Evolutionary conservation across 2,888 invertebrate species (phyloP), one percentile per base, ranked within the genome.

Genomic region (Athrips mouffetella): DNA sequence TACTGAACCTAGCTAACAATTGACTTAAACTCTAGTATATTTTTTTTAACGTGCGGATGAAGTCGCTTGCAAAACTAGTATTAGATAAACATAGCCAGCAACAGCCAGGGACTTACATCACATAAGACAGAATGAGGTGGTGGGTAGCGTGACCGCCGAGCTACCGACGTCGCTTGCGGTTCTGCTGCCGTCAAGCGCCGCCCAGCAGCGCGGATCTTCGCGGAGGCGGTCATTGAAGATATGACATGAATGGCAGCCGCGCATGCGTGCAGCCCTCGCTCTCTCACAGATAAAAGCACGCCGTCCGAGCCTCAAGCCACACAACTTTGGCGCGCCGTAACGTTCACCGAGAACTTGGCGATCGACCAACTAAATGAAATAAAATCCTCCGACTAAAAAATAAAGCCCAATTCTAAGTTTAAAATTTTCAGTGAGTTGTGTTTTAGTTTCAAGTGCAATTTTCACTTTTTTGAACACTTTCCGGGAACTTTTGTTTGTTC

Each of bases 311-410:
- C 76, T 63, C 67, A 62, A 65, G 72, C 67, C 85, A 71, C 87
- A 87, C 72, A 85, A 87, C 80, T 86, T 87, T 83, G 76, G 74
- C 84, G 85, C 82, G 81, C 71, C 74, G 76, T 76, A 79, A 73
- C 84, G 80, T 73, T 75, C 76, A 67, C 67, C 76, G 74, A 80
- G 75, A 70, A 78, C 69, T 72, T 66, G 66, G 67, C 65, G 69
- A 67, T 58, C 61, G 53, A 60, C 59, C 55, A 60, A 47, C 50
- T 49, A 53, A 50, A 47, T 55, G 51, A 63, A 49, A 58, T 57
- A 57, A 59, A 61, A 60, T 54, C 55, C 53, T 50, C 49, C 52
- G 49, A 13, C 59, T 66, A 58, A 62, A 63, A 46, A 41, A 56
- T 59, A 25, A 29, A 47, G 21, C 23, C 59, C 21, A 25, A 25